Conservation (phyloP, 2,113 vertebrate species). For the Menura novaehollandiae region DNA sequence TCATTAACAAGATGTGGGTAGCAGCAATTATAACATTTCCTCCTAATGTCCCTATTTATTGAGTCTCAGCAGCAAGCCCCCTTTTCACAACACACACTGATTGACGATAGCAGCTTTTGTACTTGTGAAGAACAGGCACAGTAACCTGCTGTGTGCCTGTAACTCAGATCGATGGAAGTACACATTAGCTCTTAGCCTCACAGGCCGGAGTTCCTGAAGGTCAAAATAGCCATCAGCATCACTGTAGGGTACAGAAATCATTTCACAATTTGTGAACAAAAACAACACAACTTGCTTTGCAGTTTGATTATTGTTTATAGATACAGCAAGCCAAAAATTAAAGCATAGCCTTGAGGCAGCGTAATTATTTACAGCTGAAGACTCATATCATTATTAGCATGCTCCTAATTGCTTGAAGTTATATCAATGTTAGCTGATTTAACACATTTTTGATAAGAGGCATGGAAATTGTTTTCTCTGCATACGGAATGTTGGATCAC, state of each 20-base stretch:
- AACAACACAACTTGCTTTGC: conserved; percentile 87
- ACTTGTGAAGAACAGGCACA: conserved; percentile 73
- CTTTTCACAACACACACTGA: conserved; percentile 77
- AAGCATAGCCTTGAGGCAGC: conserved; percentile 95
- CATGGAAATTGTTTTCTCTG: conserved; percentile 86
- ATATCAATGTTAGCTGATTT: conserved; percentile 99
- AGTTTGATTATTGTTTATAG: conserved; percentile 99
- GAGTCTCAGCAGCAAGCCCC: conserved; percentile 80
- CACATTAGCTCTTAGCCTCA: conserved; percentile 78
- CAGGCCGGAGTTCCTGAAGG: conserved; percentile 85
- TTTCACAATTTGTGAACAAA: conserved; percentile 85
- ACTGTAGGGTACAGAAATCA: conserved; percentile 84
- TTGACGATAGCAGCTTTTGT: conserved; percentile 76
- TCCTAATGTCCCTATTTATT: conserved; percentile 86
- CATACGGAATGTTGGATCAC: conserved; percentile 76
- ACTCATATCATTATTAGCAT: conserved; percentile 99
- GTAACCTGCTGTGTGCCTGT: conserved; percentile 73
- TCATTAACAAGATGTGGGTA: conserved; percentile 89
- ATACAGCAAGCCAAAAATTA: conserved; percentile 96
- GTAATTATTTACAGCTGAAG: conserved; percentile 99
- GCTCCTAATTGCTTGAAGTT: conserved; percentile 99
- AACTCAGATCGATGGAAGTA: conserved; percentile 83
- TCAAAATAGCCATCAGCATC: conserved; percentile 88
- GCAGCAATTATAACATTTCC: conserved; percentile 83
- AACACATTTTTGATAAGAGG: conserved; percentile 89